A percentile compares a stretch with the other conserved stretches of the same genome.
Conservation (phyloP, 1,140 invertebrate genomes). For the Drosophila pandora region DNA sequence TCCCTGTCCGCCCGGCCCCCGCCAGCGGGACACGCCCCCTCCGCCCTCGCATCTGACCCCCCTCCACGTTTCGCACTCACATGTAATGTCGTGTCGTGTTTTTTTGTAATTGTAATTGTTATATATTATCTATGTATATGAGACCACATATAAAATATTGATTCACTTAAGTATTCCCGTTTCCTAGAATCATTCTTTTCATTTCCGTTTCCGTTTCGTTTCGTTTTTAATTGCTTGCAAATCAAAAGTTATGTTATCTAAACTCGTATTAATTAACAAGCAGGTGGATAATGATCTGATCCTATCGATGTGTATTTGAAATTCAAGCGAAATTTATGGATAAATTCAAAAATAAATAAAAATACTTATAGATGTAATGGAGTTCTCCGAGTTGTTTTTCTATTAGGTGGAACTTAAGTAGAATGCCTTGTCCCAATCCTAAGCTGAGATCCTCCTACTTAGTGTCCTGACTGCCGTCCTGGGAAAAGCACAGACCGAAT, state of each 20-base stretch:
- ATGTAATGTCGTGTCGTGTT: conserved; percentile 66
- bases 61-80: conserved; percentile 20
- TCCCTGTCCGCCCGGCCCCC: background rate
- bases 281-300: conserved; percentile 11
- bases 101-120: conserved; percentile 78
- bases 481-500: background rate
- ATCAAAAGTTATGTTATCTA: conserved; percentile 34
- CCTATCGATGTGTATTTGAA: conserved; percentile 43
- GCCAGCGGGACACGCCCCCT: background rate
- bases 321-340: conserved; percentile 47
- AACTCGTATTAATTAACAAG: conserved; percentile 11
- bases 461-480: background rate
- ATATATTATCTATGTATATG: conserved; percentile 58
- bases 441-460: no score
- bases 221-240: conserved; percentile 11
- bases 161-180: conserved; percentile 29
- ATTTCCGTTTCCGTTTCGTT: conserved; percentile 17
- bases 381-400: background rate
- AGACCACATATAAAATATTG: conserved; percentile 55
- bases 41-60: background rate
- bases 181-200: conserved; percentile 30
- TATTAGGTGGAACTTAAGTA: no score
- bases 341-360: conserved; percentile 52
- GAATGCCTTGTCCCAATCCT: no score
- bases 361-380: conserved; percentile 56